Conservation (phyloP, 2,113 vertebrate species). For the Crotophaga sulcirostris region DNA sequence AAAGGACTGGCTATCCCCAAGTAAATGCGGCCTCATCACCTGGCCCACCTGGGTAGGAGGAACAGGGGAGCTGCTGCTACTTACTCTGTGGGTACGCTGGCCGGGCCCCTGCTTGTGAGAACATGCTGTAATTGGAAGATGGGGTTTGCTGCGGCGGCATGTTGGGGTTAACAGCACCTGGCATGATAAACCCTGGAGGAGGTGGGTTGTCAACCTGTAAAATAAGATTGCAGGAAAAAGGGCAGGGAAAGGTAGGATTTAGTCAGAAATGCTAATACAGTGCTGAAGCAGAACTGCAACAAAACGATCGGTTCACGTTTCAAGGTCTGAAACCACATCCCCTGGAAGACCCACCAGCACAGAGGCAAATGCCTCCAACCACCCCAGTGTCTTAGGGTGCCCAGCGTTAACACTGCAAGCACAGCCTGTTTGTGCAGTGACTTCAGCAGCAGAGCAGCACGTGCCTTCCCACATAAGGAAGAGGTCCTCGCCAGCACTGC, state of each 20-base stretch:
- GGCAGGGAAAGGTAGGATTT: neutral
- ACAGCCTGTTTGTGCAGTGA: neutral
- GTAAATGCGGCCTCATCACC: neutral
- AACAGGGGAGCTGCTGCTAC: constrained; percentile 50
- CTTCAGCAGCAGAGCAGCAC: neutral
- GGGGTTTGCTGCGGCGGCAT: constrained; percentile 48
- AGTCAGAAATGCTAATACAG: neutral
- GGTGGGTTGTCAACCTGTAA: constrained; percentile 83
- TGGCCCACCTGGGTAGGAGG: neutral
- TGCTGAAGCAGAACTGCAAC: neutral
- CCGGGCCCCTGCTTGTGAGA: constrained; percentile 60
- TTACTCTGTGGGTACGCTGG: constrained; percentile 86
- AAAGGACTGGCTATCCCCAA: neutral
- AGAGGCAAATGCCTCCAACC: neutral
- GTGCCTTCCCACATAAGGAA: neutral
- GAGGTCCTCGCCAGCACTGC: neutral
- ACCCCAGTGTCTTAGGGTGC: neutral
- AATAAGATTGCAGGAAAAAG: constrained; percentile 19
- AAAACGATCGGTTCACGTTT: neutral
- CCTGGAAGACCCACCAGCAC: neutral
- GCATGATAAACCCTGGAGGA: constrained; percentile 81
- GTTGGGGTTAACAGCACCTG: constrained; percentile 63
- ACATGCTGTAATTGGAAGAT: constrained; percentile 76
- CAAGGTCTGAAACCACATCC: neutral
- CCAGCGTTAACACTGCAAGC: neutral